Conservation (phyloP, 2,888 invertebrate species). For the Carterocephalus palaemon region DNA sequence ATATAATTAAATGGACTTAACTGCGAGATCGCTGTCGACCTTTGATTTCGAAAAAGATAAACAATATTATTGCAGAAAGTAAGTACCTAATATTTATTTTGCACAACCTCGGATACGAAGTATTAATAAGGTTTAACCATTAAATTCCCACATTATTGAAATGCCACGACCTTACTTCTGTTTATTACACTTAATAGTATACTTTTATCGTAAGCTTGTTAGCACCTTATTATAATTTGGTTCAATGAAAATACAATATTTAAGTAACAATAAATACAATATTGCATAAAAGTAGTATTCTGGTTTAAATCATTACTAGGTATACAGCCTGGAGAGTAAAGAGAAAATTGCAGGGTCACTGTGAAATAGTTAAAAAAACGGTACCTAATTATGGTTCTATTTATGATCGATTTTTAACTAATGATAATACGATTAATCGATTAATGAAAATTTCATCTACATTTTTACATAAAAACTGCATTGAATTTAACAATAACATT, state of each 20-base stretch:
- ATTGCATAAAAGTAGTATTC: too few relatives aligned
- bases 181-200: conserved; percentile 12
- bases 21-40: conserved; percentile 34
- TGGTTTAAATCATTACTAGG: too few relatives aligned
- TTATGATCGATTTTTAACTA: too few relatives aligned
- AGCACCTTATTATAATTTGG: conserved; percentile 14
- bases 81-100: conserved; percentile 39
- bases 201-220: conserved; percentile 11
- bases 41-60: conserved; percentile 37
- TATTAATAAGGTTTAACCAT: conserved; percentile 40
- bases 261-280: too few relatives aligned
- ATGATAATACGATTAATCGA: too few relatives aligned
- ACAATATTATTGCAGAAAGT: conserved; percentile 32
- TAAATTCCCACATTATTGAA: conserved; percentile 35
- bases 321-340: too few relatives aligned
- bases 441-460: too few relatives aligned
- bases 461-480: too few relatives aligned
- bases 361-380: too few relatives aligned
- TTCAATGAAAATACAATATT: conserved; percentile 5
- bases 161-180: conserved; percentile 39
- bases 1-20: conserved; percentile 30
- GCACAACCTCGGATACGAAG: conserved; percentile 39
- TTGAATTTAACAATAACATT: too few relatives aligned
- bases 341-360: too few relatives aligned
- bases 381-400: too few relatives aligned